Evolutionary conservation across 2,888 invertebrate genomes (phyloP).

Genomic region (Aelia acuminata): DNA sequence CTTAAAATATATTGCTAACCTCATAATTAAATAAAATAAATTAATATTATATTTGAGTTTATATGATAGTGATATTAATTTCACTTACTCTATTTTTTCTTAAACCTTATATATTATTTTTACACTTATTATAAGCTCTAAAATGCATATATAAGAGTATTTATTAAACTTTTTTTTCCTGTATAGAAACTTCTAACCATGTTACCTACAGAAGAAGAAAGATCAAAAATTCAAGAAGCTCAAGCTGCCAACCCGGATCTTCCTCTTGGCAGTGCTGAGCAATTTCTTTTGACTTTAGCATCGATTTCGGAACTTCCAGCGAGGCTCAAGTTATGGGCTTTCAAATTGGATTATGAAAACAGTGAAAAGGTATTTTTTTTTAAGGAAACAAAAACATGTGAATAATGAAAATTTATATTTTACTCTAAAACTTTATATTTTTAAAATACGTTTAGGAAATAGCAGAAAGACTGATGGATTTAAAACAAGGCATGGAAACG

Average conservation of each 20-base stretch:
- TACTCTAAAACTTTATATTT: conserved; percentile 60
- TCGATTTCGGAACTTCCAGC: conserved; percentile 96
- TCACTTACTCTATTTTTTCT: no score
- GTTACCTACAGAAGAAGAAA: conserved; percentile 97
- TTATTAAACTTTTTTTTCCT: conserved; percentile 65
- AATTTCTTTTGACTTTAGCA: conserved; percentile 95
- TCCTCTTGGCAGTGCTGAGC: conserved; percentile 95
- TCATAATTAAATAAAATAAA: no score
- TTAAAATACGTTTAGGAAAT: conserved; percentile 89
- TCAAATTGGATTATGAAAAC: conserved; percentile 98
- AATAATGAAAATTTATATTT: conserved; percentile 13
- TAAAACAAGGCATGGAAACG: conserved; percentile 96
- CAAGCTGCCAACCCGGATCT: conserved; percentile 92
- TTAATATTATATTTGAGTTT: no score
- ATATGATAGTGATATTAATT: no score
- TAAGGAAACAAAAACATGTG: not conserved
- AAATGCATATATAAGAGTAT: no score
- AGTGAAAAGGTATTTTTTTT: conserved; percentile 81
- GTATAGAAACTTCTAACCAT: conserved; percentile 90
- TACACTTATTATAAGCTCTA: no score
- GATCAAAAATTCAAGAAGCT: conserved; percentile 95
- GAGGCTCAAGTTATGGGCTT: conserved; percentile 96
- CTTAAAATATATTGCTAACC: no score
- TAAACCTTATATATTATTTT: no score
- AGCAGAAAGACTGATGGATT: conserved; percentile 98